Evolutionary conservation across 2,888 invertebrate species (phyloP).

Genomic region (Archips crataeganus): DNA sequence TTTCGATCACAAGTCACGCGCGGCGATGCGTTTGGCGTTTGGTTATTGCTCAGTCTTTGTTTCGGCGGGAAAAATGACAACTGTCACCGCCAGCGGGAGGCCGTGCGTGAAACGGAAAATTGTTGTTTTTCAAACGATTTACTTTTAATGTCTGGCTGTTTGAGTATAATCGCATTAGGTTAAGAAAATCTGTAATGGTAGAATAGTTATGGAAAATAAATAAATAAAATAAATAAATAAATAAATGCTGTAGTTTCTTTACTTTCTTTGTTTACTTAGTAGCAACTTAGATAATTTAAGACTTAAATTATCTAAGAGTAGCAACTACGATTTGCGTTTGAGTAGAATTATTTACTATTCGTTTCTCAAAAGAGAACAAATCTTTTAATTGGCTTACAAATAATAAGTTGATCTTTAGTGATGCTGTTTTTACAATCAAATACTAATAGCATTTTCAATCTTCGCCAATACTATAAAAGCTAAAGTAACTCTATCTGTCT

Average conservation of each 20-base stretch:
- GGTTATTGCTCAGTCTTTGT: slow-evolving; percentile 31
- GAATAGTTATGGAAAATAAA: too few relatives aligned
- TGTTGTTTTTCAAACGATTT: slow-evolving; percentile 18
- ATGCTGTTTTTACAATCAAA: too few relatives aligned
- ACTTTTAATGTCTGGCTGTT: neutral
- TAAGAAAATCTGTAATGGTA: too few relatives aligned
- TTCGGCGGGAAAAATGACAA: slow-evolving; percentile 51
- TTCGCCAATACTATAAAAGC: too few relatives aligned
- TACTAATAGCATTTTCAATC: too few relatives aligned
- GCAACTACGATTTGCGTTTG: neutral
- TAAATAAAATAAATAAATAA: too few relatives aligned
- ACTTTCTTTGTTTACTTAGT: neutral
- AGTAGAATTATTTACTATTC: neutral
- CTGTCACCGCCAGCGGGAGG: slow-evolving; percentile 61
- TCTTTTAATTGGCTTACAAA: neutral
- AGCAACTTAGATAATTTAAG: too few relatives aligned
- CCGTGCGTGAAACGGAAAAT: slow-evolving; percentile 46
- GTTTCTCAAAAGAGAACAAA: neutral
- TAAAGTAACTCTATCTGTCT: too few relatives aligned
- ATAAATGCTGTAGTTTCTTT: neutral
- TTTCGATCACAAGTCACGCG: slow-evolving; percentile 30
- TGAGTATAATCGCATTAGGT: too few relatives aligned
- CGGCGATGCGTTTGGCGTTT: slow-evolving; percentile 31
- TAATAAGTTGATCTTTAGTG: too few relatives aligned
- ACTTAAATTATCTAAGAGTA: too few relatives aligned